Evolutionary conservation across 2,888 invertebrate species (phyloP).

Genomic region (Sminthurinus aureus): DNA sequence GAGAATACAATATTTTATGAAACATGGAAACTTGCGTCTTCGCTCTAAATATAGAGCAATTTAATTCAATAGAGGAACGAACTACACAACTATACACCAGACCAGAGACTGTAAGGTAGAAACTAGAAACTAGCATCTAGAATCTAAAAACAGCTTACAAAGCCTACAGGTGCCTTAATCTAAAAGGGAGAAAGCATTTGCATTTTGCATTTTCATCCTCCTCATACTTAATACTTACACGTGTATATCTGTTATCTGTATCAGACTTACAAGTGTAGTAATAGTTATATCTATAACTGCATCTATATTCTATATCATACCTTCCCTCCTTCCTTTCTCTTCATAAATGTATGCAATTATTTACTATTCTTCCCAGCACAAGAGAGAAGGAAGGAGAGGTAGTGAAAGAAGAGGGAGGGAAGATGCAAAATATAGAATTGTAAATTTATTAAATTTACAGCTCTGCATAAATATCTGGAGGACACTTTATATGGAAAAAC

Average conservation of each 20-base stretch:
- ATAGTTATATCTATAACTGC: too few relatives aligned
- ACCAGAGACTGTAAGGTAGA: too few relatives aligned
- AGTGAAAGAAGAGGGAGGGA: neutral
- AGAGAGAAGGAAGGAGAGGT: neutral
- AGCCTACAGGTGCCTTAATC: too few relatives aligned
- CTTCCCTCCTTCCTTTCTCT: neutral
- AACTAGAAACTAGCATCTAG: neutral
- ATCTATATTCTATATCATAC: too few relatives aligned
- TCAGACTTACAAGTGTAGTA: too few relatives aligned
- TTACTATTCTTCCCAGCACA: too few relatives aligned
- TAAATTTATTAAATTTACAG: constrained; percentile 20
- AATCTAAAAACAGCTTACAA: too few relatives aligned
- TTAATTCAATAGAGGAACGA: neutral
- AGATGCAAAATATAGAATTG: constrained; percentile 12
- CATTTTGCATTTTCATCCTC: neutral
- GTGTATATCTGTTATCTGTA: too few relatives aligned
- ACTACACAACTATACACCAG: too few relatives aligned
- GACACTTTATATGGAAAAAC: neutral
- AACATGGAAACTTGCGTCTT: too few relatives aligned
- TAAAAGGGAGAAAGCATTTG: neutral
- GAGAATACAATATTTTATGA: too few relatives aligned
- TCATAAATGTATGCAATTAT: neutral
- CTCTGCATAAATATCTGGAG: constrained; percentile 15
- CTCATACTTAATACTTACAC: too few relatives aligned
- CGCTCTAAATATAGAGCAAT: neutral